Conservation (phyloP, 2,797 vertebrate genomes). For the Sphenodon punctatus region DNA sequence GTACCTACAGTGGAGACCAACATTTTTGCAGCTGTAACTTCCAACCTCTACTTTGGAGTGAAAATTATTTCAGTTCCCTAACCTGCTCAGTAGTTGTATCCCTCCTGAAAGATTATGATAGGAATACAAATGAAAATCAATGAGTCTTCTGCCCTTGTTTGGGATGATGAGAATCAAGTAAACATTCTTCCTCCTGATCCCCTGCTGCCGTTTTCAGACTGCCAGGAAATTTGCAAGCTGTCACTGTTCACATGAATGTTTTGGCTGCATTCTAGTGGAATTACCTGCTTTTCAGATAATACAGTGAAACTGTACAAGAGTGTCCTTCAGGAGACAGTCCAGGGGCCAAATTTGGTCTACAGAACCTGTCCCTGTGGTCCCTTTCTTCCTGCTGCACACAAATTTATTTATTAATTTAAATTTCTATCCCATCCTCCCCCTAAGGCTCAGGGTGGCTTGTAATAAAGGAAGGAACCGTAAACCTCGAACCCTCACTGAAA, state of each 20-base stretch:
- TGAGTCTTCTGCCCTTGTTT: neutral
- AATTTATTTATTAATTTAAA: no score
- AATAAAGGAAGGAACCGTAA: no score
- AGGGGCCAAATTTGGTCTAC: no score
- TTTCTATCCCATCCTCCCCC: no score
- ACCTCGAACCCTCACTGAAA: no score
- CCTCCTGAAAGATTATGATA: neutral
- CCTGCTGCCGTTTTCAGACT: rapidly evolving
- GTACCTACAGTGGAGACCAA: no score
- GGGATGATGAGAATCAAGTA: neutral
- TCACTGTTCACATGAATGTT: neutral
- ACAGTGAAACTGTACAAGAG: neutral
- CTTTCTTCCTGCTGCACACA: no score
- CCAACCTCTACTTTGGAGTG: rapidly evolving
- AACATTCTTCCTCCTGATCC: neutral
- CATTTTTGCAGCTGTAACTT: neutral
- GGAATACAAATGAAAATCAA: neutral
- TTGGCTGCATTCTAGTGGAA: neutral
- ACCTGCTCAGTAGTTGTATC: neutral
- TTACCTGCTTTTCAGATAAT: neutral
- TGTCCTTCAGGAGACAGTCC: no score
- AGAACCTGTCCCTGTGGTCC: no score
- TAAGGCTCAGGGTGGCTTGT: no score
- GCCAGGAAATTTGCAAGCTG: neutral
- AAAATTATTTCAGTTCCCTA: neutral